phyloP scores from a whole-genome alignment of 2,797 vertebrate species.

The Lagodon rhomboides region DNA sequence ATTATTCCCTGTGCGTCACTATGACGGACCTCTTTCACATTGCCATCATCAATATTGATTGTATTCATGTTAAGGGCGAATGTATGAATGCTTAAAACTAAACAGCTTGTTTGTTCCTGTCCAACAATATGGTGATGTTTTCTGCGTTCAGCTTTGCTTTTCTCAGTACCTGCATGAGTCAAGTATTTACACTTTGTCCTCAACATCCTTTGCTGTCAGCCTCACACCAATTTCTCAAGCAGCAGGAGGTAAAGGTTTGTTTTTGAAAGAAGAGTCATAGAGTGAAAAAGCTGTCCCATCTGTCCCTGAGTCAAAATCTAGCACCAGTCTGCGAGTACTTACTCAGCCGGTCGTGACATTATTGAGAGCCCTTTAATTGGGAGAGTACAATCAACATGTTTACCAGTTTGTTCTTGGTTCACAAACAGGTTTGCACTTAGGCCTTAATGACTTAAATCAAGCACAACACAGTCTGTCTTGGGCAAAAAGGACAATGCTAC shows the following conservation, averaged over 20 bases:
- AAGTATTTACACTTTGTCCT: conserved; percentile 43
- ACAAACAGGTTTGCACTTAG: conserved; percentile 57
- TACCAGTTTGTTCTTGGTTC: conserved; percentile 59
- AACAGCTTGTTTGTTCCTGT: conserved; percentile 15
- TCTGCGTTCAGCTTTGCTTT: conserved; percentile 13
- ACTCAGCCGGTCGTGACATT: conserved; percentile 51
- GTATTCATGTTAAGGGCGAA: background rate
- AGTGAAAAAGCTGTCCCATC: conserved; percentile 54
- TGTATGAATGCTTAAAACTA: background rate
- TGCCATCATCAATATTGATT: background rate
- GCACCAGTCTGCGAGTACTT: conserved; percentile 24
- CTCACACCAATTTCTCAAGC: conserved; percentile 77
- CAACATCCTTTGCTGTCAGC: conserved; percentile 57
- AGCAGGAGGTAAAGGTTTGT: conserved; percentile 71
- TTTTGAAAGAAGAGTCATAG: conserved; percentile 49
- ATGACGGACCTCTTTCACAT: background rate
- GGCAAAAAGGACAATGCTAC: conserved; percentile 45
- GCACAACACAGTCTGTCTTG: conserved; percentile 46
- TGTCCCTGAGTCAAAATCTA: conserved; percentile 51
- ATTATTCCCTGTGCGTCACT: background rate
- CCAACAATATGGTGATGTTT: conserved; percentile 3
- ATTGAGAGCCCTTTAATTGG: conserved; percentile 52
- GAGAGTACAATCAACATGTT: conserved; percentile 62
- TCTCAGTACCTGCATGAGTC: conserved; percentile 33
- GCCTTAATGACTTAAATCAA: conserved; percentile 64